Evolutionary conservation across 2,888 invertebrate genomes (phyloP), one percentile per base, ranked within the genome.

Genomic region (Palloptera scutellata): DNA sequence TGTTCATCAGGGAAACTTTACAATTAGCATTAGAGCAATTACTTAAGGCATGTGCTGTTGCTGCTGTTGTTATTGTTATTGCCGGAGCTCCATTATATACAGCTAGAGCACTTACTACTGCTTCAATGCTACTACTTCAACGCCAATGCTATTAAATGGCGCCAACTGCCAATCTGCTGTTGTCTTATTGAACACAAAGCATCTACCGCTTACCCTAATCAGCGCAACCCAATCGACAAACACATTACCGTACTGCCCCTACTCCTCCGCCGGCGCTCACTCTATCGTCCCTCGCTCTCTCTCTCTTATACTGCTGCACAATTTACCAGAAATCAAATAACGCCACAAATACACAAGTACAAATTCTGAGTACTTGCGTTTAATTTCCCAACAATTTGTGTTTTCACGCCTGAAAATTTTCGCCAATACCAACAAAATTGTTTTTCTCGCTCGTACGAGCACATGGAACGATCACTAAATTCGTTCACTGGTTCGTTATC

Each of bases 221-320:
- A 63, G 60, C 58, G 59, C 69, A 68, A 60, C 11, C 12, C 63
- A 68, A 69, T 57, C 45, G 63, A 64, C 62, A 61, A 15, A 40
- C 13, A 55, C 63, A 20, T 17, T 30, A 52, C 17, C 52, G 48
- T 10, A 30, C 30, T 30, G n/a, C n/a, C 30, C 30, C 3, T 30
- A 30, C n/a, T n/a, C n/a, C n/a, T n/a, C n/a, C n/a, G n/a, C n/a
- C n/a, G n/a, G n/a, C 30, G 30, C 30, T 30, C 6, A 30, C 30
- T 30, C 6, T 30, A 2, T 6, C 30, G 2, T 30, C 30, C 30
- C 2, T 30, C 30, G 3, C 30, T 30, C 30, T 30, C 6, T 30
- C 30, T 30, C 30, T 4, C 30, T 30, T 30, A 30, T 30, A 30
- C 30, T 30, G 30, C 6, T 30, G 30, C 30, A 30, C 30, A 30